These are phyloP conservation scores for Cerastis leucographa DNA, from an alignment of 2,888 invertebrate genomes.

Conservation along the genomic window DNA sequence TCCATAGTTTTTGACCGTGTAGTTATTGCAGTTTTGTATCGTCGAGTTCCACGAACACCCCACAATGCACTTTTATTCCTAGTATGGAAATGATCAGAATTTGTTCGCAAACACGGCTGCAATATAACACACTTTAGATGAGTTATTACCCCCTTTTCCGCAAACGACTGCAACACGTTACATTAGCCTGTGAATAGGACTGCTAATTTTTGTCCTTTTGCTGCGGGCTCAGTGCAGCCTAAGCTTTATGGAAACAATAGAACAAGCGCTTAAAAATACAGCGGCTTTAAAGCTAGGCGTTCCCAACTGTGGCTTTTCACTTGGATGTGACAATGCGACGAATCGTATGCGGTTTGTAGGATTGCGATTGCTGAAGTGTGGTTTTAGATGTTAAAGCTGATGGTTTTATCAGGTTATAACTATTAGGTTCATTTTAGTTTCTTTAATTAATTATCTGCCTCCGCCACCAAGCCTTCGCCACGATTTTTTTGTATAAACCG, in stretches of 20 bases:
- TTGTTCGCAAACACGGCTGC: slow-evolving; percentile 33
- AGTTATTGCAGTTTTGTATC: neutral
- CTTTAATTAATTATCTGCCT: too few relatives aligned
- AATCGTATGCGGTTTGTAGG: neutral
- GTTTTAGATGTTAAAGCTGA: slow-evolving; percentile 13
- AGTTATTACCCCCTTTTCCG: slow-evolving; percentile 52
- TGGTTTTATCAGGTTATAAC: neutral
- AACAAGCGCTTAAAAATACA: slow-evolving; percentile 41
- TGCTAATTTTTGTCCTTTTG: slow-evolving; percentile 41
- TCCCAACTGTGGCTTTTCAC: slow-evolving; percentile 5
- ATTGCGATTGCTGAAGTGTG: neutral
- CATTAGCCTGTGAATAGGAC: slow-evolving; percentile 49
- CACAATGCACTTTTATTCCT: slow-evolving; percentile 1
- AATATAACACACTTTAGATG: slow-evolving; percentile 52
- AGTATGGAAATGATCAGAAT: slow-evolving; percentile 51
- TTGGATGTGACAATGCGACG: neutral
- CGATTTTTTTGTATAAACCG: too few relatives aligned
- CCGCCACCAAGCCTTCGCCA: too few relatives aligned
- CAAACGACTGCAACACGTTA: slow-evolving; percentile 44
- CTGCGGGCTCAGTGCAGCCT: slow-evolving; percentile 25
- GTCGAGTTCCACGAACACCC: slow-evolving; percentile 8
- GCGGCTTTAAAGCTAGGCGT: slow-evolving; percentile 20
- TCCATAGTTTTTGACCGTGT: too few relatives aligned
- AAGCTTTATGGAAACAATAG: slow-evolving; percentile 59
- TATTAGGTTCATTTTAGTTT: too few relatives aligned